Percentiles rank a stretch among this genome's conserved stretches.
Conservation (phyloP, 2,888 invertebrate genomes). For the Pristionchus maxplancki region DNA sequence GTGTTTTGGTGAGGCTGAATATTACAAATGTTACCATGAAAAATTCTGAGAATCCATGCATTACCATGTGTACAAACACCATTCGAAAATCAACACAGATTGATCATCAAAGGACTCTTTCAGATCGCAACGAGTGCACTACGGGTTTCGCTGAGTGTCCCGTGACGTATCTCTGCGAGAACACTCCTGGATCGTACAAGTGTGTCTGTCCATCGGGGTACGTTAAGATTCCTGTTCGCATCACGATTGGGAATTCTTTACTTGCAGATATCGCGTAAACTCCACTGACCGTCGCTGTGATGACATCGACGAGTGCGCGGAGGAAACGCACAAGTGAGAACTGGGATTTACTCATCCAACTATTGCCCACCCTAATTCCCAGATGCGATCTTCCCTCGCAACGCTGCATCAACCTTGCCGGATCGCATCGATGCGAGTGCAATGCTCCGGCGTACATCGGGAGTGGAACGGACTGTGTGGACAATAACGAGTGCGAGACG, state of each 20-base stretch:
- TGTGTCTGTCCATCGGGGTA: conserved; percentile 39
- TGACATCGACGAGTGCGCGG: conserved; percentile 38
- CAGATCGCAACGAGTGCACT: conserved; percentile 39
- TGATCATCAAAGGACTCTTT: too few species aligned
- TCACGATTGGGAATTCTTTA: conserved; percentile 82
- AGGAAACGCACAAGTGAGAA: not conserved
- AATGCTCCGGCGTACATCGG: conserved; percentile 35
- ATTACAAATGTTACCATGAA: not conserved
- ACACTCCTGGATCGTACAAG: conserved; percentile 35
- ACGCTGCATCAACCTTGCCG: conserved; percentile 52
- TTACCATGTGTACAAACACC: too few species aligned
- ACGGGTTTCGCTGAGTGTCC: conserved; percentile 74
- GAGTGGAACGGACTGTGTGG: conserved; percentile 39
- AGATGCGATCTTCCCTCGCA: conserved; percentile 24
- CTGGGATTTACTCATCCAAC: not conserved
- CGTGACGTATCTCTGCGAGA: conserved; percentile 2
- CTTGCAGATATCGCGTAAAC: conserved; percentile 83
- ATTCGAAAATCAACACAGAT: too few species aligned
- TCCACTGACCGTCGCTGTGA: not conserved
- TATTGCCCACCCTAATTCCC: not conserved
- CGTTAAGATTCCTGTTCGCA: not conserved
- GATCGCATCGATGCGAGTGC: conserved; percentile 51
- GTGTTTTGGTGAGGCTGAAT: not conserved
- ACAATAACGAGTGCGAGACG: conserved; percentile 50
- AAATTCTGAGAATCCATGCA: too few species aligned